phyloP scores from a whole-genome alignment of 2,888 invertebrate genomes.

The Cryptus armator region DNA sequence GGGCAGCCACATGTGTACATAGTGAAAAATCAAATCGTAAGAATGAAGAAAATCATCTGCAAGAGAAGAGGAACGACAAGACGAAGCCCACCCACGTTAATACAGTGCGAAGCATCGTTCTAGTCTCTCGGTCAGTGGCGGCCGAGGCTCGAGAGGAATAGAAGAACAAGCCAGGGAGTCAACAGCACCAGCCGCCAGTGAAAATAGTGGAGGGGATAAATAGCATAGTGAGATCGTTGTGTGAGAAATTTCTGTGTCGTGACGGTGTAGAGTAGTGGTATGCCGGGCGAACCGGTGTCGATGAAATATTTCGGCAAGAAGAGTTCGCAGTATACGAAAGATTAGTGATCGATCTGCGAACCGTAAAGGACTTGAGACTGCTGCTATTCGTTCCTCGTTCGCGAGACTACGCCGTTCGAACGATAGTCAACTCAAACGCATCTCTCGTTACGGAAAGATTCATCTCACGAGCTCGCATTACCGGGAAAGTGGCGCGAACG shows the following conservation, averaged over 20 bases:
- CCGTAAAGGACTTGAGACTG: not conserved
- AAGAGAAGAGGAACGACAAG: not conserved
- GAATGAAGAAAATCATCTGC: not conserved
- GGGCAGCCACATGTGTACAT: not conserved
- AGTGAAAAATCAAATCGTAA: not conserved
- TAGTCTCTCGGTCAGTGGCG: conserved; percentile 31
- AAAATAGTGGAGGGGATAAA: conserved; percentile 37
- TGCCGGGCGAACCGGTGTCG: conserved; percentile 55
- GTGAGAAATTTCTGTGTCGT: not conserved
- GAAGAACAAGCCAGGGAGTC: conserved; percentile 38
- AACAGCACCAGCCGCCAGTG: conserved; percentile 17
- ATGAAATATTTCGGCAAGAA: conserved; percentile 55
- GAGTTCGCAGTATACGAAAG: conserved; percentile 30
- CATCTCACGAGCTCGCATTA: not conserved
- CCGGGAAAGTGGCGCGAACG: not conserved
- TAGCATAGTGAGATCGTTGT: conserved; percentile 23
- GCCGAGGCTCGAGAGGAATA: conserved; percentile 25
- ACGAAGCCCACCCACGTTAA: not conserved
- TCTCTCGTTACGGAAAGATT: not conserved
- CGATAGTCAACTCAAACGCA: not conserved
- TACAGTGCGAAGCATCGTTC: conserved; percentile 9
- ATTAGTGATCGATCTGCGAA: conserved; percentile 46
- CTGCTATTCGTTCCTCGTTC: not conserved
- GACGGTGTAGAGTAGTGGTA: conserved; percentile 19
- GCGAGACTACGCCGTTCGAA: not conserved